These are phyloP conservation scores for Agrochola litura DNA, from an alignment of 2,888 invertebrate species.

Conservation along the genomic window DNA sequence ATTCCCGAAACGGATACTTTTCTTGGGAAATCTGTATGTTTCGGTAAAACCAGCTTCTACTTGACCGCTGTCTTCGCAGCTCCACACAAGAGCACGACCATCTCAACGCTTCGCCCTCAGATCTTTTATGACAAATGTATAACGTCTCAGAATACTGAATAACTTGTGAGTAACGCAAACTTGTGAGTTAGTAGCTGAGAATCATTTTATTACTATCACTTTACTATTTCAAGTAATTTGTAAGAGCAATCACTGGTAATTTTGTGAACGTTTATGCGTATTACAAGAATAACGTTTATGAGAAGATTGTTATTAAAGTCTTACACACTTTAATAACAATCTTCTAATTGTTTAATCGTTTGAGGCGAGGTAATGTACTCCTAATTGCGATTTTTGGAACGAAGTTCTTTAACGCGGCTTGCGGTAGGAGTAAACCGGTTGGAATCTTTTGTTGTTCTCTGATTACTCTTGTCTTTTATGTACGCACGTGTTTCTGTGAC, in stretches of 20 bases:
- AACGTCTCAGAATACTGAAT: slow-evolving; percentile 51
- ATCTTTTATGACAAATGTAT: slow-evolving; percentile 65
- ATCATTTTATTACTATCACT: slow-evolving; percentile 35
- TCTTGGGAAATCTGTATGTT: background rate
- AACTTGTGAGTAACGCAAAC: slow-evolving; percentile 44
- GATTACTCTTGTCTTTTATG: too few relatives aligned
- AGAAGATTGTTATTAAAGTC: background rate
- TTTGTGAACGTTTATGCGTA: background rate
- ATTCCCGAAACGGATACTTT: background rate
- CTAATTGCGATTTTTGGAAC: too few relatives aligned
- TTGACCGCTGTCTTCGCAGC: slow-evolving; percentile 20
- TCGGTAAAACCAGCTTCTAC: background rate
- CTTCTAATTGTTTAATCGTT: too few relatives aligned
- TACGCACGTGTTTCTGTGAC: too few relatives aligned
- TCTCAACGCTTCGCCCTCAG: slow-evolving; percentile 42
- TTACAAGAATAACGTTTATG: too few relatives aligned
- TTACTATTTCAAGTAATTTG: slow-evolving; percentile 20
- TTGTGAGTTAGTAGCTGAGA: slow-evolving; percentile 44
- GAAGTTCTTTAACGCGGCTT: too few relatives aligned
- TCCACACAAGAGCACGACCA: slow-evolving; percentile 38
- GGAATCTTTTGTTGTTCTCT: too few relatives aligned
- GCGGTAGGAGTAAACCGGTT: too few relatives aligned
- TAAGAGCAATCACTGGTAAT: slow-evolving; percentile 22
- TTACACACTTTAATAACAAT: too few relatives aligned
- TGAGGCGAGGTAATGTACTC: too few relatives aligned